Evolutionary conservation across 2,888 invertebrate genomes (phyloP).

Genomic region (Hypolimnas misippus): DNA sequence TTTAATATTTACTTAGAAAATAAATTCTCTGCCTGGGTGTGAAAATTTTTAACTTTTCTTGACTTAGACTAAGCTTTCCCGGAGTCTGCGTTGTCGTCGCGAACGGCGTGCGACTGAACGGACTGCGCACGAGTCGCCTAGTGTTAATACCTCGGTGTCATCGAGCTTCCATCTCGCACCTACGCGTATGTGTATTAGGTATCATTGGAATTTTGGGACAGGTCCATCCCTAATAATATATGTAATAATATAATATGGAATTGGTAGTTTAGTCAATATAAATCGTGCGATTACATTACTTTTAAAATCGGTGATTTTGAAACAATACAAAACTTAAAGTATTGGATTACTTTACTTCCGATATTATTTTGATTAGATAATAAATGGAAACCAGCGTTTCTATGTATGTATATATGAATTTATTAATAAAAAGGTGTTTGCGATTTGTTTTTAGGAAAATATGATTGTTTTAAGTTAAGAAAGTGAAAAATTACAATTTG

Average conservation of each 20-base stretch:
- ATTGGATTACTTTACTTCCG: too few species aligned
- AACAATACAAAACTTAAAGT: too few species aligned
- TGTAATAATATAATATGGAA: background rate
- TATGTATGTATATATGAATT: too few species aligned
- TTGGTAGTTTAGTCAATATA: background rate
- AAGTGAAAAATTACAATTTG: too few species aligned
- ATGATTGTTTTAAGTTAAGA: too few species aligned
- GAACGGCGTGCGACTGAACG: slow-evolving; percentile 71
- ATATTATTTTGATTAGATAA: too few species aligned
- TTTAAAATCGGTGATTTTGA: background rate
- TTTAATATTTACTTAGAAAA: slow-evolving; percentile 19
- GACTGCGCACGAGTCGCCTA: slow-evolving; percentile 65
- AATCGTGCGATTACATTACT: background rate
- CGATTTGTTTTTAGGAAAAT: too few species aligned
- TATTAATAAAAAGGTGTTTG: too few species aligned
- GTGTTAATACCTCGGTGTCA: slow-evolving; percentile 78
- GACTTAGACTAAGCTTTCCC: slow-evolving; percentile 41
- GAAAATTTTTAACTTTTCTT: slow-evolving; percentile 30
- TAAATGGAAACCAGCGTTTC: too few species aligned
- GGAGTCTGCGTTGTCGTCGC: slow-evolving; percentile 61
- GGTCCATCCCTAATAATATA: slow-evolving; percentile 23
- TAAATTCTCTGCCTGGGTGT: too few species aligned
- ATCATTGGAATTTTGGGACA: slow-evolving; percentile 47
- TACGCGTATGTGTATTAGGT: slow-evolving; percentile 61
- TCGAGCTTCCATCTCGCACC: slow-evolving; percentile 68